phyloP scores from a whole-genome alignment of 2,797 vertebrate genomes.

The Gymnoscopelus microlampas region DNA sequence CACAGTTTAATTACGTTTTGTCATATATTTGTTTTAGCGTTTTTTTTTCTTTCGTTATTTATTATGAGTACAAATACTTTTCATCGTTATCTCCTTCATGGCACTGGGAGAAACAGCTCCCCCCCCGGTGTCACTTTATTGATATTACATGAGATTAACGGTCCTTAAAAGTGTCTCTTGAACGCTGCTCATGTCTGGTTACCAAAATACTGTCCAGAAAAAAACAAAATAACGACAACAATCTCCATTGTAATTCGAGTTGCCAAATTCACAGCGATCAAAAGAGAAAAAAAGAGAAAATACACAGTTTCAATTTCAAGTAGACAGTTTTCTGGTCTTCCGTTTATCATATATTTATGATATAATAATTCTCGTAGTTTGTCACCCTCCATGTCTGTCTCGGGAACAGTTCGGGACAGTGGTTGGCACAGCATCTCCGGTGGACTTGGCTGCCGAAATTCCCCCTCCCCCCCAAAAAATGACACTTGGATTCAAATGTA shows the following conservation, averaged over 20 bases:
- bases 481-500: slow-evolving; percentile 70
- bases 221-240: slow-evolving; percentile 67
- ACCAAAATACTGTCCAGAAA: slow-evolving; percentile 72
- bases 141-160: slow-evolving; percentile 83
- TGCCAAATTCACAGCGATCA: slow-evolving; percentile 80
- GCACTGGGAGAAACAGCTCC: slow-evolving; percentile 72
- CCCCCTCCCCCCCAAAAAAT: slow-evolving; percentile 51
- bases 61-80: slow-evolving; percentile 68
- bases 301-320: slow-evolving; percentile 70
- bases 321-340: slow-evolving; percentile 81
- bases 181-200: slow-evolving; percentile 77
- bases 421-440: slow-evolving; percentile 87
- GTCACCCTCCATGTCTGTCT: slow-evolving; percentile 36
- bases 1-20: slow-evolving; percentile 85
- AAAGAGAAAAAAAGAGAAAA: slow-evolving; percentile 19
- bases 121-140: slow-evolving; percentile 69
- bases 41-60: slow-evolving; percentile 53
- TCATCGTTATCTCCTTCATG: slow-evolving; percentile 50
- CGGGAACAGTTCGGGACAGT: slow-evolving; percentile 75
- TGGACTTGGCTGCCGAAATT: slow-evolving; percentile 76
- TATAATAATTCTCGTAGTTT: slow-evolving; percentile 47
- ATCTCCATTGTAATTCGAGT: slow-evolving; percentile 72
- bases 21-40: slow-evolving; percentile 73
- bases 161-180: slow-evolving; percentile 80
- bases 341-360: slow-evolving; percentile 58